A percentile compares a stretch with the other conserved stretches of the same genome.
These are phyloP conservation scores for Hylyphantes graminicola DNA, from an alignment of 1,140 invertebrate species.

Conservation along the genomic window DNA sequence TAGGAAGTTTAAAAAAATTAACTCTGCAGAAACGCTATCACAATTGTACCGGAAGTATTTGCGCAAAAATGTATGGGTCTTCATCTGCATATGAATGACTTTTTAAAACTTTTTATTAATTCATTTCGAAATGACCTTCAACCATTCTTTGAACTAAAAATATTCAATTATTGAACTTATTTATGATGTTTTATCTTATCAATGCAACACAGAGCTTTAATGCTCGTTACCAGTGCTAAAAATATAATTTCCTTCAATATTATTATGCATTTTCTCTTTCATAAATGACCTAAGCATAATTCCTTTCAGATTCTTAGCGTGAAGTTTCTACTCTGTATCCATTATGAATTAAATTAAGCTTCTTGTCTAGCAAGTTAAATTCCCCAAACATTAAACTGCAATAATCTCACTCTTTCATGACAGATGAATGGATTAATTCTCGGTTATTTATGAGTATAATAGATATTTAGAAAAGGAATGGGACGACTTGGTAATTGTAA, in stretches of 20 bases:
- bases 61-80: too few relatives aligned
- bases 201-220: slow-evolving; percentile 22
- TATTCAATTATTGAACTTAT: slow-evolving; percentile 23
- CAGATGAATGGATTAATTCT: slow-evolving; percentile 22
- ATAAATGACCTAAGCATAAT: slow-evolving; percentile 1
- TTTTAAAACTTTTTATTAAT: too few relatives aligned
- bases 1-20: too few relatives aligned
- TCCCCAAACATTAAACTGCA: slow-evolving; percentile 31
- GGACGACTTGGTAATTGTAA: slow-evolving; percentile 39
- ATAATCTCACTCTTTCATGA: slow-evolving; percentile 24
- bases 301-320: slow-evolving; percentile 10
- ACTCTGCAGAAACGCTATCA: too few relatives aligned
- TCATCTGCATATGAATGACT: too few relatives aligned
- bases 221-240: slow-evolving; percentile 12
- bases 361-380: slow-evolving; percentile 30
- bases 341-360: slow-evolving; percentile 41
- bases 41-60: too few relatives aligned
- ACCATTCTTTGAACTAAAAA: too few relatives aligned
- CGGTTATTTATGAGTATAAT: slow-evolving; percentile 46
- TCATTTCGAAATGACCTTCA: too few relatives aligned
- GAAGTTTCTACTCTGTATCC: slow-evolving; percentile 25
- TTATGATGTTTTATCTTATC: not conserved
- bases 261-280: slow-evolving; percentile 15
- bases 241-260: slow-evolving; percentile 21
- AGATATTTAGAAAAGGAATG: slow-evolving; percentile 7